These are phyloP conservation scores for Amblyjoppa fuscipennis DNA, from an alignment of 2,888 invertebrate species.

Conservation along the genomic window DNA sequence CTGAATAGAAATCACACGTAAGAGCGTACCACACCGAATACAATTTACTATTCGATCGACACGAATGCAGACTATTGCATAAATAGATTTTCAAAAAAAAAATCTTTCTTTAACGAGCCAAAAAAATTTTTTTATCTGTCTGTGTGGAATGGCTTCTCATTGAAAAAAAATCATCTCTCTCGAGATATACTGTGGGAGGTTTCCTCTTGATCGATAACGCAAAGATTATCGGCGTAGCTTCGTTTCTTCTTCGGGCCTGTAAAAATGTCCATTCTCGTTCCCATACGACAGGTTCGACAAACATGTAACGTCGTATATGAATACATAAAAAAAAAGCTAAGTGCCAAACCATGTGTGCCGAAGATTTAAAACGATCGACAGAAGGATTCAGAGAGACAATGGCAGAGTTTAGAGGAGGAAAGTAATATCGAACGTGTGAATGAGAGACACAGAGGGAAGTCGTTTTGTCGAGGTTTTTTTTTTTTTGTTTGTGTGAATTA, in stretches of 20 bases:
- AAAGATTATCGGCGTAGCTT: conserved; percentile 29
- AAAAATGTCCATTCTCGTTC: conserved; percentile 36
- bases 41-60: background rate
- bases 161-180: conserved; percentile 20
- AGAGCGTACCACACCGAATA: background rate
- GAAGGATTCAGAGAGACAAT: conserved; percentile 4
- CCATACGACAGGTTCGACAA: conserved; percentile 16
- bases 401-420: background rate
- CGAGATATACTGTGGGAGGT: conserved; percentile 3
- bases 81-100: background rate
- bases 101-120: background rate
- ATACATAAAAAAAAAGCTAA: conserved; percentile 65
- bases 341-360: conserved; percentile 67
- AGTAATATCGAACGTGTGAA: background rate
- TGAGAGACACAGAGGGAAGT: conserved; percentile 46
- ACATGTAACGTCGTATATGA: conserved; percentile 37
- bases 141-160: background rate
- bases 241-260: conserved; percentile 44
- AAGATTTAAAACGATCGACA: conserved; percentile 53
- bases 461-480: background rate
- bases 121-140: conserved; percentile 2
- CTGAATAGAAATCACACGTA: conserved; percentile 85
- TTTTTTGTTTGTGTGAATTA: background rate
- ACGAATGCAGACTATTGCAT: background rate
- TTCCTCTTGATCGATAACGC: conserved; percentile 4